Base-by-base conservation (phyloP, 2,797 vertebrate genomes). In the Phaenicophaeus curvirostris region DNA sequence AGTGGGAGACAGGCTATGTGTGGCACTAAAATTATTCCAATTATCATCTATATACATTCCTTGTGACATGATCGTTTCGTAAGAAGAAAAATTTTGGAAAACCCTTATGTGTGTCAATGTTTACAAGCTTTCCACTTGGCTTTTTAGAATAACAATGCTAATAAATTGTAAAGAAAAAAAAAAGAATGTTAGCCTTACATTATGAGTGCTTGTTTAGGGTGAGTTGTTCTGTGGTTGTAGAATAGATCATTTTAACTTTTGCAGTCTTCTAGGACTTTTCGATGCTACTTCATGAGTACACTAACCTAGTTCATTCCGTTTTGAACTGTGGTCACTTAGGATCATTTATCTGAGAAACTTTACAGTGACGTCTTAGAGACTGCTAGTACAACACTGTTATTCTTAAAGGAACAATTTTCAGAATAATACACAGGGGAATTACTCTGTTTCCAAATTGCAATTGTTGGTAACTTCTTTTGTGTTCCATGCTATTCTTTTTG, bases 401-500 rank as follows among this genome's bases (percentile, higher is more conserved):
- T 73, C 73, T 81, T 71, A 87, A 89, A 78, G 55, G 72, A 89
- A 85, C 31, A 50, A 53, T 75, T 93, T 95, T 68, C 46, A 74
- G 68, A 67, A 50, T 44, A 84, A 44, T 41, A 42, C 24, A 1
- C n/a, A 42, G 18, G 51, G 65, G 81, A 87, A 93, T 93, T 30
- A 30, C 13, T 28, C 44, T 76, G 68, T 90, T 92, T 89, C 81
- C 72, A 93, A 83, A 63, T 1, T 77, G 61, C 75, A 94, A 17
- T 91, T 87, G 46, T 75, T 93, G 82, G 30, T 30, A 66, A 33
- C 58, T 91, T 91, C 68, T 94, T 95, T 94, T 81, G 61, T 86
- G 62, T 87, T 93, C 86, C 46, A 68, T 73, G 42, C 65, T 83
- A 84, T 95, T 95, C 68, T 93, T 93, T 87, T 55, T 68, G 62